Conservation (phyloP, 2,888 invertebrate species). For the Calameuta pallipes region DNA sequence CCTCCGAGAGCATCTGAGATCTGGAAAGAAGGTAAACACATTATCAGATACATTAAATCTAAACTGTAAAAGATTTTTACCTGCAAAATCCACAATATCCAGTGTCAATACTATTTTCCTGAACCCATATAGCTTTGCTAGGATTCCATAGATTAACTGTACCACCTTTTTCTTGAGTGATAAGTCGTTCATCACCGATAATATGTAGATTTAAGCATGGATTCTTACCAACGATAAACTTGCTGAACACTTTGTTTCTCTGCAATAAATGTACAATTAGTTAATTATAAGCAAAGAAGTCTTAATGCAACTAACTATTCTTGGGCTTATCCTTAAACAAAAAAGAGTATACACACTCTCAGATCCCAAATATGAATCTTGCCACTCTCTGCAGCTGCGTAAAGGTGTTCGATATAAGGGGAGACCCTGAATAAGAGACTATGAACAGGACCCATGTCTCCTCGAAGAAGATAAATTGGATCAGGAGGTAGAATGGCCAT, state of each 20-base stretch:
- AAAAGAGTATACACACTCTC: constrained; percentile 69
- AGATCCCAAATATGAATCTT: constrained; percentile 83
- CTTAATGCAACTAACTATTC: background rate
- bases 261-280: constrained; percentile 62
- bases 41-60: constrained; percentile 19
- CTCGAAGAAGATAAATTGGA: constrained; percentile 79
- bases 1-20: constrained; percentile 68
- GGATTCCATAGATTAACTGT: constrained; percentile 75
- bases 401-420: constrained; percentile 69
- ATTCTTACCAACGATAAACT: constrained; percentile 75
- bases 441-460: constrained; percentile 79
- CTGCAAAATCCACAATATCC: constrained; percentile 80
- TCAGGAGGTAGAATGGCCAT: constrained; percentile 84
- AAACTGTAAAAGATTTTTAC: constrained; percentile 57
- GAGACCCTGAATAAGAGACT: constrained; percentile 73
- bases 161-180: constrained; percentile 83
- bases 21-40: constrained; percentile 34
- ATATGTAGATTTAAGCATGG: constrained; percentile 74
- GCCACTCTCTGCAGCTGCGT: constrained; percentile 81
- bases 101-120: constrained; percentile 70
- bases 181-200: constrained; percentile 70
- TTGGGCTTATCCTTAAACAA: background rate
- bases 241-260: constrained; percentile 78
- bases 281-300: background rate
- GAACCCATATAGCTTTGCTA: constrained; percentile 70